A percentile compares a stretch with the other conserved stretches of the same genome.
phyloP scores from a whole-genome alignment of 2,797 vertebrate genomes.

The Diceros bicornis region DNA sequence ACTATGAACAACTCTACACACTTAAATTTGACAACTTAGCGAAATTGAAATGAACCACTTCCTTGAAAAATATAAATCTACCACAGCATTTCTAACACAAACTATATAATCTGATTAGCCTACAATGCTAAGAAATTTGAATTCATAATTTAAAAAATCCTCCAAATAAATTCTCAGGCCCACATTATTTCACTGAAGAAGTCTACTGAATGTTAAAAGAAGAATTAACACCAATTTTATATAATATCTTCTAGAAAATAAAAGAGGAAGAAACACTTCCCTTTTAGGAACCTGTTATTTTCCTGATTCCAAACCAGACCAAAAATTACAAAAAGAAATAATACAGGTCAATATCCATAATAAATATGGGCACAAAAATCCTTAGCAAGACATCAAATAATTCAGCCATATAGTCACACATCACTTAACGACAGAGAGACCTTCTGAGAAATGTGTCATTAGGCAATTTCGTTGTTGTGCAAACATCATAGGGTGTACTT shows the following conservation, averaged over 20 bases:
- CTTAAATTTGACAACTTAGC: neutral
- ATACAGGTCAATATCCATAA: neutral
- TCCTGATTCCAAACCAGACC: neutral
- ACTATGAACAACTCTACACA: neutral
- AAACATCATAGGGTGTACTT: too few relatives aligned
- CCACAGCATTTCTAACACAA: neutral
- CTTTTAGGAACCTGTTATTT: neutral
- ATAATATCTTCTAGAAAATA: neutral
- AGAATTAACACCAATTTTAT: neutral
- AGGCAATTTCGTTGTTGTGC: too few relatives aligned
- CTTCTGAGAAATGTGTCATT: too few relatives aligned
- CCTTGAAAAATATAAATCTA: neutral
- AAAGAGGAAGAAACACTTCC: neutral
- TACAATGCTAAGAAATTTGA: neutral
- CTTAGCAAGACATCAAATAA: neutral
- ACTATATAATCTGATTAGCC: neutral
- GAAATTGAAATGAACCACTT: neutral
- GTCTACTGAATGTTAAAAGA: neutral
- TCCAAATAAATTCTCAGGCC: neutral
- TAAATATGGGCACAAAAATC: neutral
- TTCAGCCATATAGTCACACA: neutral
- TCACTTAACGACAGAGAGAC: too few relatives aligned
- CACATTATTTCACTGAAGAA: neutral
- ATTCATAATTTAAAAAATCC: neutral
- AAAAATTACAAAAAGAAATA: neutral